Conservation (phyloP, 2,888 invertebrate genomes). For the Metallyticus violacea region DNA sequence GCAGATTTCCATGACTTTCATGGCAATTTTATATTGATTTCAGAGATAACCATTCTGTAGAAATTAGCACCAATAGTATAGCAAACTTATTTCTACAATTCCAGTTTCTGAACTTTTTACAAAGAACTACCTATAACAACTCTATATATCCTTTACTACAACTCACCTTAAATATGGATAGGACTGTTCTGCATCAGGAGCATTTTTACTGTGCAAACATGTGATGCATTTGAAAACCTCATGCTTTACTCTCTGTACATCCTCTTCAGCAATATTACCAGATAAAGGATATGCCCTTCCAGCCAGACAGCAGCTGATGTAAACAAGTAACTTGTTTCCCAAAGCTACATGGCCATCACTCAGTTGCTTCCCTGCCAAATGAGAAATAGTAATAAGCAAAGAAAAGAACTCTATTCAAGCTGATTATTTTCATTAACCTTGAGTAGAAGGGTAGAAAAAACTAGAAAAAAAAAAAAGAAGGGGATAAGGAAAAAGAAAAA, state of each 20-base stretch:
- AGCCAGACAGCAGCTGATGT: constrained; percentile 83
- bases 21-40: too few species aligned
- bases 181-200: constrained; percentile 58
- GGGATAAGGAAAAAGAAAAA: too few species aligned
- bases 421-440: too few species aligned
- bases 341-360: constrained; percentile 52
- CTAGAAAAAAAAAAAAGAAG: too few species aligned
- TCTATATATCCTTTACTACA: neutral
- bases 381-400: neutral
- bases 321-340: constrained; percentile 81
- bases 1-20: too few species aligned
- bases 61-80: too few species aligned
- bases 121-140: neutral
- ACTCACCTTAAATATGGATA: constrained; percentile 62
- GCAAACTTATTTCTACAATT: too few species aligned
- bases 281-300: constrained; percentile 75
- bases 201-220: constrained; percentile 60
- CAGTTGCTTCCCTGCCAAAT: constrained; percentile 38
- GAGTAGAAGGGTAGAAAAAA: too few species aligned
- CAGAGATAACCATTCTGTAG: too few species aligned
- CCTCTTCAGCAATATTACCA: constrained; percentile 65
- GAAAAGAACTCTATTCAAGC: too few species aligned
- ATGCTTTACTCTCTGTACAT: constrained; percentile 65
- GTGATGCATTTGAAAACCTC: constrained; percentile 60
- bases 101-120: too few species aligned